These are phyloP conservation scores for Harpalus rubripes DNA, from an alignment of 2,888 invertebrate species.

Conservation along the genomic window DNA sequence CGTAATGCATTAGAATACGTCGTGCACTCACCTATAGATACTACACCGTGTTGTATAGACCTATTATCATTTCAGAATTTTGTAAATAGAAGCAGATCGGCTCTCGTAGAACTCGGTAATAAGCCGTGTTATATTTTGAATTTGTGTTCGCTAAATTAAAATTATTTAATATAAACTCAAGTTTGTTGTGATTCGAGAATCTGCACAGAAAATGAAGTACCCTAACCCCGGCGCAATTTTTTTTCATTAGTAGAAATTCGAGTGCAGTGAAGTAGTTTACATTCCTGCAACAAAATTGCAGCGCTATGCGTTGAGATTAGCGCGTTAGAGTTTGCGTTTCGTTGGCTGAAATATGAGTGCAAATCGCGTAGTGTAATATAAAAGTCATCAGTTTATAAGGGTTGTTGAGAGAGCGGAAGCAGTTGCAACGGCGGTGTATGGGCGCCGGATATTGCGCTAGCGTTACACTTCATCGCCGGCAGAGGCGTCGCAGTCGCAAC, in stretches of 20 bases:
- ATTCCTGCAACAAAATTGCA: conserved; percentile 31
- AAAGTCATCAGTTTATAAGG: conserved; percentile 67
- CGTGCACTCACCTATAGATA: no score
- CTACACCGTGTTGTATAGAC: no score
- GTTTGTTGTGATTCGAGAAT: neutral
- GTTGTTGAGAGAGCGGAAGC: conserved; percentile 66
- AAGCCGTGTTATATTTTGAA: no score
- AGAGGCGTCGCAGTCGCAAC: conserved; percentile 10
- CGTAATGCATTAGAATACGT: no score
- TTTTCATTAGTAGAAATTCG: conserved; percentile 19
- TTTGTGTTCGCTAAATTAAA: no score
- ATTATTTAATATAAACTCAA: no score
- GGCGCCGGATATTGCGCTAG: conserved; percentile 65
- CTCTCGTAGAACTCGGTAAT: no score
- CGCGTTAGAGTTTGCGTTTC: conserved; percentile 35
- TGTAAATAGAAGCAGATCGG: no score
- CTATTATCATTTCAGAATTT: no score
- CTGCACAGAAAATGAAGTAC: neutral
- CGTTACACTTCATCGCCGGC: conserved; percentile 62
- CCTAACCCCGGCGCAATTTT: neutral
- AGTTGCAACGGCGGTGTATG: conserved; percentile 62
- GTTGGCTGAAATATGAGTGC: conserved; percentile 61
- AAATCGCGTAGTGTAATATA: conserved; percentile 65
- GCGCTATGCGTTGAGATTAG: conserved; percentile 47
- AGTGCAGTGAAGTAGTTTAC: conserved; percentile 40